Percentiles rank a stretch among this genome's conserved stretches.
phyloP scores from a whole-genome alignment of 2,113 vertebrate species.

The Misgurnus mizolepis region DNA sequence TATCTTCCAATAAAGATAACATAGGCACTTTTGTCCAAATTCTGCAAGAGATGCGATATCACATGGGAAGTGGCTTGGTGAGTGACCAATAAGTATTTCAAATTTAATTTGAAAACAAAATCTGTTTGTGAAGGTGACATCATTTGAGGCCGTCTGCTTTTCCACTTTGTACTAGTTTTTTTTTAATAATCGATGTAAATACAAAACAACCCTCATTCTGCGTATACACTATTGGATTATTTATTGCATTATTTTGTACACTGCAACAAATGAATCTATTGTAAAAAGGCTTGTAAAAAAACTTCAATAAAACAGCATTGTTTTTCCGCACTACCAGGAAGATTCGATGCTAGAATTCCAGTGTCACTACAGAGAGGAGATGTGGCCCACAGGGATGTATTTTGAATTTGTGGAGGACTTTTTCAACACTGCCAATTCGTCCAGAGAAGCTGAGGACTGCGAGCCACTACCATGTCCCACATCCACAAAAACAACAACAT shows the following conservation, averaged over 20 bases:
- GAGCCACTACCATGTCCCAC: constrained; percentile 72
- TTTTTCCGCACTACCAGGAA: constrained; percentile 60
- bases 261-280: neutral
- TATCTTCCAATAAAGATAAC: constrained; percentile 77
- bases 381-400: constrained; percentile 70
- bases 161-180: neutral
- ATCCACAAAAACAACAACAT: constrained; percentile 46
- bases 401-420: constrained; percentile 75
- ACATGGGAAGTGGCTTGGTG: constrained; percentile 65
- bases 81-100: constrained; percentile 47
- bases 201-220: neutral
- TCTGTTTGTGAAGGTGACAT: neutral
- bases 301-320: neutral
- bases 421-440: constrained; percentile 65
- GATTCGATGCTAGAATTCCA: constrained; percentile 70
- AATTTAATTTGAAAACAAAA: neutral
- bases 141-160: neutral
- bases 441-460: constrained; percentile 63
- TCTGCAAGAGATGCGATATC: constrained; percentile 70
- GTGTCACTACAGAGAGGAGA: constrained; percentile 73
- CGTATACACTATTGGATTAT: neutral
- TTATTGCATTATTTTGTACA: too few species aligned
- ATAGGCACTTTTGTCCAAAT: constrained; percentile 75
- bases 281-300: neutral
- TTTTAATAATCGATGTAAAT: neutral